Evolutionary conservation across 1,140 invertebrate genomes (phyloP).

Genomic region (Bemisia tabaci): DNA sequence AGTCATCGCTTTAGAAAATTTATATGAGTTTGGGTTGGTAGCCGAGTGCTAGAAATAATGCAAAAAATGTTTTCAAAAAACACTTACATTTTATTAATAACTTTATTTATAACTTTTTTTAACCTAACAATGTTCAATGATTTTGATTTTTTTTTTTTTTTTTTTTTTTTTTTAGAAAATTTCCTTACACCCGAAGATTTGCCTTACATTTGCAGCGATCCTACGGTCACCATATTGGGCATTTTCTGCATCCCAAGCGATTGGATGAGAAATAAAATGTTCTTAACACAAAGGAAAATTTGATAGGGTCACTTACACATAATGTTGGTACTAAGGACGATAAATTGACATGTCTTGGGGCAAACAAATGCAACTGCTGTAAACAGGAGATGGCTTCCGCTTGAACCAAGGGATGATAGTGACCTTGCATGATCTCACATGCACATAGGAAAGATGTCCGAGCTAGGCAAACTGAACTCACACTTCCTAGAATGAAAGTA

Average conservation of each 20-base stretch:
- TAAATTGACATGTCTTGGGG: constrained; percentile 84
- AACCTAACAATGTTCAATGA: too few relatives aligned
- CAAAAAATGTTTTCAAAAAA: too few relatives aligned
- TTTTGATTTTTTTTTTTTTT: too few relatives aligned
- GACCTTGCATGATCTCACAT: constrained; percentile 87
- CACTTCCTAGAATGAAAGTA: constrained; percentile 40
- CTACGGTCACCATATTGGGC: too few relatives aligned
- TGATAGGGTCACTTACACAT: constrained; percentile 65
- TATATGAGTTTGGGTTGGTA: constrained; percentile 16
- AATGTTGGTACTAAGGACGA: constrained; percentile 83
- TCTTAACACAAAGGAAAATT: too few relatives aligned
- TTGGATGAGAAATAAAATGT: too few relatives aligned
- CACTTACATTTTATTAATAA: too few relatives aligned
- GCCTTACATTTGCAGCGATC: too few relatives aligned
- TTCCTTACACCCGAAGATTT: too few relatives aligned
- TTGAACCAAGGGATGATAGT: constrained; percentile 77
- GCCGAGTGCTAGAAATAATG: neutral
- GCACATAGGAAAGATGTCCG: constrained; percentile 68
- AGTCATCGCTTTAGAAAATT: constrained; percentile 11
- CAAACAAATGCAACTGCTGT: constrained; percentile 96
- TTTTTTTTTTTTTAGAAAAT: too few relatives aligned
- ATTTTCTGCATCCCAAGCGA: too few relatives aligned
- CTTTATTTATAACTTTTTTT: too few relatives aligned
- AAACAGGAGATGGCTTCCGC: constrained; percentile 91
- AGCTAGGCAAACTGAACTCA: constrained; percentile 49